These are phyloP conservation scores for Anorthoa munda DNA, from an alignment of 2,888 invertebrate species.

Conservation along the genomic window DNA sequence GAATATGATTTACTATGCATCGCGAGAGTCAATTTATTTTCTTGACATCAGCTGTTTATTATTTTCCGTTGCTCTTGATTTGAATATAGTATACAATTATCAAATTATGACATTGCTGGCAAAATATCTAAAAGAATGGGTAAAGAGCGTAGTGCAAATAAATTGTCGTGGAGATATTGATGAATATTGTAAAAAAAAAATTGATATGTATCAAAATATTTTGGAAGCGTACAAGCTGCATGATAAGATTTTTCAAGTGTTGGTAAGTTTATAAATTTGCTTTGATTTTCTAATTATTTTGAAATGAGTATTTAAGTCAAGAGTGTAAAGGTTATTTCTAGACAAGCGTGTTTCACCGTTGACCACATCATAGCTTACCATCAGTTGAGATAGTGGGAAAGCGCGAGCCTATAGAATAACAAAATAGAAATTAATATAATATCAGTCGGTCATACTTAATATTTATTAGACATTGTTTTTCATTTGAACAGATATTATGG, in stretches of 20 bases:
- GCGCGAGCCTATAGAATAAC: too few species aligned
- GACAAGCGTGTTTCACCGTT: too few species aligned
- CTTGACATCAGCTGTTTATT: neutral
- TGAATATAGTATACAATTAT: conserved; percentile 14
- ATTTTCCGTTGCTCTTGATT: neutral
- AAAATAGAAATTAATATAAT: too few species aligned
- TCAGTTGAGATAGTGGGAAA: too few species aligned
- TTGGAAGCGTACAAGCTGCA: conserved; percentile 4
- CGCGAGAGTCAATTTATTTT: neutral
- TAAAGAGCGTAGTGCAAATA: neutral
- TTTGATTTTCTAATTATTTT: neutral
- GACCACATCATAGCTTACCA: too few species aligned
- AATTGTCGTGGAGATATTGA: neutral
- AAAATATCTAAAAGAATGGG: conserved; percentile 21
- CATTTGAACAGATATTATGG: conserved; percentile 11
- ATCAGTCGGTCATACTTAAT: too few species aligned
- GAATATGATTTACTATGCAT: accelerated
- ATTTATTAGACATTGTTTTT: neutral
- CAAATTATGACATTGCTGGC: conserved; percentile 3
- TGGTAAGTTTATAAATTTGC: conserved; percentile 13
- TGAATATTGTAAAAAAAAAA: conserved; percentile 8
- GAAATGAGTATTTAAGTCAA: too few species aligned
- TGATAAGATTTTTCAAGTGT: neutral
- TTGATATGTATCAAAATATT: conserved; percentile 11
- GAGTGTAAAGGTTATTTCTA: too few species aligned